A percentile compares a stretch with the other conserved stretches of the same genome.
Conservation (phyloP, 2,888 invertebrate species). For the Melinaea marsaeus region DNA sequence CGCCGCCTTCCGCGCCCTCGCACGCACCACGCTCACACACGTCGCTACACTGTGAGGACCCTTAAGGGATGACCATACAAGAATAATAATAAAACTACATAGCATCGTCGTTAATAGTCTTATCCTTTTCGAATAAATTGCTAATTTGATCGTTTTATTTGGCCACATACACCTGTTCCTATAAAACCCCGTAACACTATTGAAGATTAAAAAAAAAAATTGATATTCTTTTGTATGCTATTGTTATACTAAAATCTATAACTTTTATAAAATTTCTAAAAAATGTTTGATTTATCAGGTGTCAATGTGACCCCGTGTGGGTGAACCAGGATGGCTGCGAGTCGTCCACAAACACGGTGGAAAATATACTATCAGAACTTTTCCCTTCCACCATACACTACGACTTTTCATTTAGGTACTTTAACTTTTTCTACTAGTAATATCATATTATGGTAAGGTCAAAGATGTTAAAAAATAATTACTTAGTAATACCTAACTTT, state of each 20-base stretch:
- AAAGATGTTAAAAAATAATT: too few relatives aligned
- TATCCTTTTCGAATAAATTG: too few relatives aligned
- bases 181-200: too few relatives aligned
- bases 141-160: too few relatives aligned
- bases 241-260: too few relatives aligned
- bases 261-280: neutral
- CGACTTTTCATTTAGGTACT: conserved; percentile 28
- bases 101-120: too few relatives aligned
- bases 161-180: too few relatives aligned
- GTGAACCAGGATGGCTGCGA: conserved; percentile 46
- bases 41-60: conserved; percentile 50
- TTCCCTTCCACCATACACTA: conserved; percentile 36
- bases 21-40: conserved; percentile 52
- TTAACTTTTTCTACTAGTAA: neutral
- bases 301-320: conserved; percentile 59
- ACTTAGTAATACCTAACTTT: too few relatives aligned
- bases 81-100: too few relatives aligned
- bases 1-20: conserved; percentile 56
- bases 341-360: conserved; percentile 43
- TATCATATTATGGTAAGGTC: neutral
- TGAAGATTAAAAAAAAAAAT: too few relatives aligned
- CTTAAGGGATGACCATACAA: neutral
- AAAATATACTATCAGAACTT: conserved; percentile 47
- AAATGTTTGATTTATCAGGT: conserved; percentile 39
- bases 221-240: too few relatives aligned